Evolutionary conservation across 2,113 vertebrate species (phyloP).

Genomic region (Columba janthina): DNA sequence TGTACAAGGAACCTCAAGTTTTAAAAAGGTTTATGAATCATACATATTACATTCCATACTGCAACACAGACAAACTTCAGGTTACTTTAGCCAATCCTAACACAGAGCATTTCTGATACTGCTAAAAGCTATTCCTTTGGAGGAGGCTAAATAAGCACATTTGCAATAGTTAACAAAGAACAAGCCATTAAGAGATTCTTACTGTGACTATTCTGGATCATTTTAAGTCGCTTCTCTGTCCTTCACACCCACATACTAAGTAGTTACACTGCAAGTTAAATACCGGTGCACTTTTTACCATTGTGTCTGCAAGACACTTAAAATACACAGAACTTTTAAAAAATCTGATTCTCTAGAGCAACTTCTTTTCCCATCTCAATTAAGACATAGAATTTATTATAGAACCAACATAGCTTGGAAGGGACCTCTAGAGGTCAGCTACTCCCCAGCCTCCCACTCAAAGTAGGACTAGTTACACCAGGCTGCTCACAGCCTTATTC

Average conservation of each 20-base stretch:
- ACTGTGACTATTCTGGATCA: not conserved
- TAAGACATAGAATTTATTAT: not conserved
- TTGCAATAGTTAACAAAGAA: not conserved
- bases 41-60: not conserved
- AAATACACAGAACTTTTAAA: not conserved
- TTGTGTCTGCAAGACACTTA: not conserved
- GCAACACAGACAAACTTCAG: not conserved
- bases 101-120: not conserved
- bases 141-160: not conserved
- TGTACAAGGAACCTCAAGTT: not conserved
- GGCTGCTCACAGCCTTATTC: not conserved
- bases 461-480: not conserved
- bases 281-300: not conserved
- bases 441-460: not conserved
- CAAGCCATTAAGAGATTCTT: not conserved
- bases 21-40: not conserved
- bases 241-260: not conserved
- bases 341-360: not conserved
- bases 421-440: constrained; percentile 34
- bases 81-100: not conserved
- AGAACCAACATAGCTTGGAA: not conserved
- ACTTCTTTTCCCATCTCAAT: not conserved
- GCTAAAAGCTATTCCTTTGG: not conserved
- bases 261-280: not conserved
- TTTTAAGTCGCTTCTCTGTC: not conserved